Evolutionary conservation across 37 sponge, comb jelly and placozoan species (phyloP).

Genomic region (Petrosia ficiformis): DNA sequence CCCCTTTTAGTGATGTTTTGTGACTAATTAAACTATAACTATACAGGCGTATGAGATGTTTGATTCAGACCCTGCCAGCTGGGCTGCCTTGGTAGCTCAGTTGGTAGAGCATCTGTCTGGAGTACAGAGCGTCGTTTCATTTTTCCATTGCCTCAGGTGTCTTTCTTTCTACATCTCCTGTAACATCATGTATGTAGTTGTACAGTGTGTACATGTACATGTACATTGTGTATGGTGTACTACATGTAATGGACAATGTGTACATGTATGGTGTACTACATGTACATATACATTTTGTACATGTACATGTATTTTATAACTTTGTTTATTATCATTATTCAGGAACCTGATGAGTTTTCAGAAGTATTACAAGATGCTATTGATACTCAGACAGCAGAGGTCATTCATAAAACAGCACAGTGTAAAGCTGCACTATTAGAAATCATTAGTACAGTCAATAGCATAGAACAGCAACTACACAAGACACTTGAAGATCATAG

Average conservation of each 20-base stretch:
- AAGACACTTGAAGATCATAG: background rate
- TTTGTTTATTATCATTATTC: too few relatives aligned
- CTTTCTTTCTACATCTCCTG: too few relatives aligned
- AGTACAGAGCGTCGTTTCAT: too few relatives aligned
- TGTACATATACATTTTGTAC: background rate
- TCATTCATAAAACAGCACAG: conserved; percentile 3
- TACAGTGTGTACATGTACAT: background rate
- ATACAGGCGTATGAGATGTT: too few relatives aligned
- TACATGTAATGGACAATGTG: background rate
- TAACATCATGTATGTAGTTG: too few relatives aligned
- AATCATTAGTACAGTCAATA: background rate
- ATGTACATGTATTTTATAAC: conserved; percentile 1
- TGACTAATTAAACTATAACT: too few relatives aligned
- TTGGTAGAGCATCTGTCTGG: too few relatives aligned
- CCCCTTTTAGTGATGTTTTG: too few relatives aligned
- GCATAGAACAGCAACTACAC: background rate
- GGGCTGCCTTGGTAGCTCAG: too few relatives aligned
- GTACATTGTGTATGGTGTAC: conserved; percentile 10
- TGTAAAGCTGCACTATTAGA: conserved; percentile 21
- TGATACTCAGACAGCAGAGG: background rate
- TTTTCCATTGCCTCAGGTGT: too few relatives aligned
- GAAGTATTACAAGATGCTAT: conserved; percentile 4
- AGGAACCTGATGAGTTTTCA: conserved; percentile 38
- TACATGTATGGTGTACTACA: background rate
- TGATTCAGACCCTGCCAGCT: too few relatives aligned